Conservation (phyloP, 2,797 vertebrate species). For the Acestrorhynchus altus region DNA sequence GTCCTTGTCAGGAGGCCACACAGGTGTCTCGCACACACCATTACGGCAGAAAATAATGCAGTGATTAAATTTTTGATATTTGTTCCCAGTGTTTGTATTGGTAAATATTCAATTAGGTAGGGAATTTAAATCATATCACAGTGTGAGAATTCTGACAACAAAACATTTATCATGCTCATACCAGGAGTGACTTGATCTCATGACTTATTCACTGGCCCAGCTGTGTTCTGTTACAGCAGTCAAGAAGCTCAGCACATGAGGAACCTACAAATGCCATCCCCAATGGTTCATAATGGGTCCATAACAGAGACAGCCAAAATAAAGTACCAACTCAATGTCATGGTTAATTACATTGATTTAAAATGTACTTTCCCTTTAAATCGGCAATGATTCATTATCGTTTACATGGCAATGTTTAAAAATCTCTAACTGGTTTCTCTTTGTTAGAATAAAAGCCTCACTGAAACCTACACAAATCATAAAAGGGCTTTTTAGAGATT, state of each 20-base stretch:
- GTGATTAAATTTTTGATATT: too few species aligned
- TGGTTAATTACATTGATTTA: too few species aligned
- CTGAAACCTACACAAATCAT: too few species aligned
- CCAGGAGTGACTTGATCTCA: conserved; percentile 19
- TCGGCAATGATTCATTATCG: too few species aligned
- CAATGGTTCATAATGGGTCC: background rate
- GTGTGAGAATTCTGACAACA: background rate
- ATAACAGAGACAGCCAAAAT: background rate
- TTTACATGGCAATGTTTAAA: too few species aligned
- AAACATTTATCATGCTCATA: background rate
- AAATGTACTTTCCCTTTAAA: too few species aligned
- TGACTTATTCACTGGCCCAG: conserved; percentile 48
- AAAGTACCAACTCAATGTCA: background rate
- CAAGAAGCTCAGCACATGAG: conserved; percentile 19
- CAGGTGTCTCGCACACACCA: too few species aligned
- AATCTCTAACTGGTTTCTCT: too few species aligned
- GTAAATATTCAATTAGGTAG: background rate
- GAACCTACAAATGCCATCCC: background rate
- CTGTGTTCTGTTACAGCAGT: background rate
- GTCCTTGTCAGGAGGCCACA: too few species aligned
- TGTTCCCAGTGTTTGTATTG: background rate
- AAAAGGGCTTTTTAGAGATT: too few species aligned
- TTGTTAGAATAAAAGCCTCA: too few species aligned
- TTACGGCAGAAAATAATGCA: too few species aligned
- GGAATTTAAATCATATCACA: background rate